Evolutionary conservation across 2,113 vertebrate species (phyloP).

Genomic region (Odontesthes bonariensis): DNA sequence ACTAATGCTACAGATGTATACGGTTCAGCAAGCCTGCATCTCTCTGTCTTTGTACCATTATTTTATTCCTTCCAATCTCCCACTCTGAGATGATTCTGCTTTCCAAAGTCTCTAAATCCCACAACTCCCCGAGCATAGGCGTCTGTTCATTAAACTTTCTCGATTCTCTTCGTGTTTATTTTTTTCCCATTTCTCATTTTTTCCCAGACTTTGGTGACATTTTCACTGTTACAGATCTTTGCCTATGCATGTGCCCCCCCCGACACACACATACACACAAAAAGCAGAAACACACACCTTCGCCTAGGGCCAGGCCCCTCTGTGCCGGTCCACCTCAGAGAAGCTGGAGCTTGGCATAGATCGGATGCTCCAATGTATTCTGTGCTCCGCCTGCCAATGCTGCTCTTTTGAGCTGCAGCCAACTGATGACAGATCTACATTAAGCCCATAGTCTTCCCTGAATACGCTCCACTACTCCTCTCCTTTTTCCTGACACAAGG

Average conservation of each 20-base stretch:
- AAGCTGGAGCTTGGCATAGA: conserved; percentile 64
- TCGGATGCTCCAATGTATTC: conserved; percentile 68
- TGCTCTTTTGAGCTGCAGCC: conserved; percentile 79
- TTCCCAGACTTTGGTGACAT: conserved; percentile 73
- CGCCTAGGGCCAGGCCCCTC: conserved; percentile 62
- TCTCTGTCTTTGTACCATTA: conserved; percentile 40
- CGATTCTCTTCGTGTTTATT: conserved; percentile 23
- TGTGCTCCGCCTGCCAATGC: conserved; percentile 73
- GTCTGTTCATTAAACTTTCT: conserved; percentile 62
- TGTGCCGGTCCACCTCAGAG: conserved; percentile 64
- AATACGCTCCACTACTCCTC: conserved; percentile 32
- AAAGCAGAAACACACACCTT: conserved; percentile 32
- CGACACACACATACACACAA: not conserved
- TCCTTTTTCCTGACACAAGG: conserved; percentile 49
- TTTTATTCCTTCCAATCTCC: conserved; percentile 45
- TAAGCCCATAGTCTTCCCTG: conserved; percentile 68
- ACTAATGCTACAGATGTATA: conserved; percentile 31
- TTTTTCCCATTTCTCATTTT: conserved; percentile 28
- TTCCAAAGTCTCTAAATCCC: conserved; percentile 56
- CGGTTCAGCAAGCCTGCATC: conserved; percentile 25
- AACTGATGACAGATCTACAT: conserved; percentile 80
- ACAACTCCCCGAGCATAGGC: conserved; percentile 58
- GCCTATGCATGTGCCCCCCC: conserved; percentile 54
- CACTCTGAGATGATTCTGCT: conserved; percentile 32
- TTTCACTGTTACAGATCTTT: conserved; percentile 73